These are phyloP conservation scores for Thereva nobilitata DNA, from an alignment of 2,888 invertebrate species.

Conservation along the genomic window DNA sequence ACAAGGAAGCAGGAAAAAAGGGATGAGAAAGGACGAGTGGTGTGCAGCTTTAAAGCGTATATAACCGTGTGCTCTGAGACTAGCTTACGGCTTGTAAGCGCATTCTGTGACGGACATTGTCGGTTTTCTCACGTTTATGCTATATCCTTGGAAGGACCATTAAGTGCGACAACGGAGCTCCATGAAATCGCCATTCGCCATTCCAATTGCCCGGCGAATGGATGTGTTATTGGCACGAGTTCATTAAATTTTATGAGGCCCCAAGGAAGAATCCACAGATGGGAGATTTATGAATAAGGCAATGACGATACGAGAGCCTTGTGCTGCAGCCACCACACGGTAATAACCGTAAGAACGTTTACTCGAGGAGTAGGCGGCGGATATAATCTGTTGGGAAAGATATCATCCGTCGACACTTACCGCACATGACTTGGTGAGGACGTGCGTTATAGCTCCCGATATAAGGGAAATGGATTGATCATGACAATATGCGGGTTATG, in stretches of 20 bases:
- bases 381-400: too few relatives aligned
- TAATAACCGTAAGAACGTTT: too few relatives aligned
- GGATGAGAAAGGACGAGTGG: conserved; percentile 7
- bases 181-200: conserved; percentile 33
- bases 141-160: conserved; percentile 38
- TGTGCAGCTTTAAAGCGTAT: conserved; percentile 35
- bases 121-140: conserved; percentile 39
- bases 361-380: too few relatives aligned
- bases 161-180: conserved; percentile 38
- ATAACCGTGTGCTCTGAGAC: conserved; percentile 12
- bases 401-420: too few relatives aligned
- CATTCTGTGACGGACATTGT: conserved; percentile 38
- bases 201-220: conserved; percentile 24
- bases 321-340: too few relatives aligned
- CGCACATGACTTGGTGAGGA: too few relatives aligned
- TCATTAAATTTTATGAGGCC: conserved; percentile 28
- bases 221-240: conserved; percentile 33
- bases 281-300: neutral
- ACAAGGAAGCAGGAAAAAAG: neutral
- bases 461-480: too few relatives aligned
- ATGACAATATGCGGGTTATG: too few relatives aligned
- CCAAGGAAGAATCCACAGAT: conserved; percentile 16
- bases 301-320: too few relatives aligned
- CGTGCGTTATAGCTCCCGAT: too few relatives aligned
- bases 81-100: conserved; percentile 23